phyloP scores from a whole-genome alignment of 2,113 vertebrate species.

The Macroglossus sobrinus region DNA sequence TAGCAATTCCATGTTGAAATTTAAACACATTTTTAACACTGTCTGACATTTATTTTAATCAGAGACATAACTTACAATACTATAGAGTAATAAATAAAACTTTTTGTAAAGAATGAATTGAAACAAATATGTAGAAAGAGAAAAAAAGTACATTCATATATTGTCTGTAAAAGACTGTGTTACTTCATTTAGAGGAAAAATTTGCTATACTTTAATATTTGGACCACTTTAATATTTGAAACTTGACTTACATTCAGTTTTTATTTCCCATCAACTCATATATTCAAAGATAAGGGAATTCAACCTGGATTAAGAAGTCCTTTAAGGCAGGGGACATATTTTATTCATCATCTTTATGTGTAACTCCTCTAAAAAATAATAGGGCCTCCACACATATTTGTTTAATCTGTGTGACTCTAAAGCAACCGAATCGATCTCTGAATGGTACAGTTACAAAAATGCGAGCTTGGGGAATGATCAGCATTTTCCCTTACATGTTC shows the following conservation, averaged over 20 bases:
- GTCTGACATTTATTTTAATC: slow-evolving; percentile 31
- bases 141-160: background rate
- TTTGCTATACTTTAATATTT: background rate
- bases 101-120: background rate
- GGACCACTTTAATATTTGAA: background rate
- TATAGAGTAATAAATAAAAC: background rate
- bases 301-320: background rate
- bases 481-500: slow-evolving; percentile 56
- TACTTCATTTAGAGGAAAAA: background rate
- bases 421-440: background rate
- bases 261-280: background rate
- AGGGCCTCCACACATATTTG: background rate
- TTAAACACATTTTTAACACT: background rate
- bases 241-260: background rate
- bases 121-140: background rate
- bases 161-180: background rate
- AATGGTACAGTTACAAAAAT: slow-evolving; percentile 40
- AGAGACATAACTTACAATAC: background rate
- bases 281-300: background rate
- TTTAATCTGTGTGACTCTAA: background rate
- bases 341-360: background rate
- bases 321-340: background rate
- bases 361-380: background rate
- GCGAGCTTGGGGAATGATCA: slow-evolving; percentile 13
- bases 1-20: background rate